Base-by-base conservation (phyloP, 2,888 invertebrate species). In the Drosophila formosana region DNA sequence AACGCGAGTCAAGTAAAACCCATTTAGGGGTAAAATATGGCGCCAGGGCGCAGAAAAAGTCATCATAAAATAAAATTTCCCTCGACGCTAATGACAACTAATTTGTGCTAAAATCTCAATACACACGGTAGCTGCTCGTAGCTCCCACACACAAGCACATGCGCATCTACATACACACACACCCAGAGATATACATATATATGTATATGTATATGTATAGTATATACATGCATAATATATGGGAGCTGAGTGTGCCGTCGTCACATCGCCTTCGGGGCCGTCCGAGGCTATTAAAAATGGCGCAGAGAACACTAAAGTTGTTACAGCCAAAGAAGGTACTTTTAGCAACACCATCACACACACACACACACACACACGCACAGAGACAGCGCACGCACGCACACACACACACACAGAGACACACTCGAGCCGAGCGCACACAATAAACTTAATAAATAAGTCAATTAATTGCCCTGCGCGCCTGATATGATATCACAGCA, bases 361-460 rank as follows among this genome's bases (percentile, higher is more conserved):
- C 51, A 39, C 28, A 62, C 7, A 55, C 32, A 45, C 30, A 49
- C 34, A n/a, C 25, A 43, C 18, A 50, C 46, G 32, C 47, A 58
- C 49, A 23, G n/a, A 53, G 28, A 58, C 30, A 46, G 37, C 18
- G 53, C 4, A 32, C 4, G 46, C 6, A 1, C 56, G 41, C 11
- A 4, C 7, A 11, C 23, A 11, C n/a, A 5, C 2, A 26, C 11
- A 23, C 9, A 46, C 23, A 46, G n/a, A n/a, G n/a, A 18, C 4
- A 28, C 26, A 50, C 65, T 73, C 34, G 53, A 65, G 65, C 28
- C 39, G 45, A 62, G 46, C 67, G 65, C 61, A 81, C 72, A 88
- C 84, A 86, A 89, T 87, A 89, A 85, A 85, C 89, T 89, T 89
- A 83, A 85, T 85, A 85, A 89, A 85, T 85, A 85, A 85, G 85